phyloP scores from a whole-genome alignment of 2,888 invertebrate species.

The Drosophila pseudotakahashii region DNA sequence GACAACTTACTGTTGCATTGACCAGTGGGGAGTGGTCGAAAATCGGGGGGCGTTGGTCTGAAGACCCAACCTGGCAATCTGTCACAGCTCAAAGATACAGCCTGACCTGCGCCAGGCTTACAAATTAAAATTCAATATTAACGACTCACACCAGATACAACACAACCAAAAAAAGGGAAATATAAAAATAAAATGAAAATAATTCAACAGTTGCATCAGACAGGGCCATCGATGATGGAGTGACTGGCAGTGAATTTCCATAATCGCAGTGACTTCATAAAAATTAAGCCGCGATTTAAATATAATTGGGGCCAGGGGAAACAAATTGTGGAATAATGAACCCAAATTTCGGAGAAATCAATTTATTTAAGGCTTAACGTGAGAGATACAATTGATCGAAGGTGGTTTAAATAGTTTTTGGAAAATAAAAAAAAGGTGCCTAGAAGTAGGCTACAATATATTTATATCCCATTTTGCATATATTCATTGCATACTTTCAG shows the following conservation, averaged over 20 bases:
- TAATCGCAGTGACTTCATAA: constrained; percentile 82
- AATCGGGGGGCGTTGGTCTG: constrained; percentile 3
- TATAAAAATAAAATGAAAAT: constrained; percentile 46
- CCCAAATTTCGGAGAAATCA: neutral
- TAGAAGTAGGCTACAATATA: too few relatives aligned
- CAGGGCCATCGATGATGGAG: constrained; percentile 41
- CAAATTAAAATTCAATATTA: constrained; percentile 83
- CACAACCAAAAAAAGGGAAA: constrained; percentile 14
- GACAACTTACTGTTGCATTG: constrained; percentile 75
- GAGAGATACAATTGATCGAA: too few relatives aligned
- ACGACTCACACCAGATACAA: constrained; percentile 59
- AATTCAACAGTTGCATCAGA: constrained; percentile 41
- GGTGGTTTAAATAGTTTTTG: neutral
- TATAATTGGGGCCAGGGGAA: constrained; percentile 47
- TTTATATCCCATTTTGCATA: too few relatives aligned
- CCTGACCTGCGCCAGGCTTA: constrained; percentile 62
- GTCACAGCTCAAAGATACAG: constrained; percentile 69
- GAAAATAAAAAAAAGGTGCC: neutral
- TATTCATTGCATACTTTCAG: too few relatives aligned
- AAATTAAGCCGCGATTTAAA: constrained; percentile 82
- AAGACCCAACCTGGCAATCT: constrained; percentile 62
- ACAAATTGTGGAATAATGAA: constrained; percentile 35
- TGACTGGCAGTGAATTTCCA: constrained; percentile 72
- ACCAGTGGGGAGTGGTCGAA: constrained; percentile 32
- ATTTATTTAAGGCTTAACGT: neutral